These are phyloP conservation scores for Danio albolineatus DNA, from an alignment of 2,797 vertebrate genomes.

Conservation along the genomic window DNA sequence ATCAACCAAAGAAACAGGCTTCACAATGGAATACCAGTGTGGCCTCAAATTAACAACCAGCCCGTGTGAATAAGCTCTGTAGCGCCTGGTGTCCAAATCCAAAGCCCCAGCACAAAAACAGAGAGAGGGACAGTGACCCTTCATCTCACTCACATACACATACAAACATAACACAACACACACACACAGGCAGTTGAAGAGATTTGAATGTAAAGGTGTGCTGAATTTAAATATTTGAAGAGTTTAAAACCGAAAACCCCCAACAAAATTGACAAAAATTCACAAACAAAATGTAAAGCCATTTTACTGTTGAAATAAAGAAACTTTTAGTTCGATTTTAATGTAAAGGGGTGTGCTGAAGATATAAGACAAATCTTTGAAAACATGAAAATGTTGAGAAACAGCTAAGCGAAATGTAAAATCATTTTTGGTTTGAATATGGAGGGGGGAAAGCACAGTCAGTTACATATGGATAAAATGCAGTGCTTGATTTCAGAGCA, in stretches of 20 bases:
- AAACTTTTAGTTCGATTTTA: no score
- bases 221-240: background rate
- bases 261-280: no score
- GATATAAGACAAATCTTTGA: no score
- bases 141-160: constrained; percentile 29
- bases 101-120: constrained; percentile 57
- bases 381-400: no score
- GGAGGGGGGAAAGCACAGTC: no score
- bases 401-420: no score
- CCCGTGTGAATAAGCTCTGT: constrained; percentile 65
- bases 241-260: no score
- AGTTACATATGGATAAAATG: no score
- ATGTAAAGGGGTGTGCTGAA: no score
- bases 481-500: background rate
- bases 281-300: no score
- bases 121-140: constrained; percentile 63
- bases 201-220: background rate
- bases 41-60: constrained; percentile 68
- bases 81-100: constrained; percentile 60
- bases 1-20: constrained; percentile 55
- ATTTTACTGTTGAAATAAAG: no score
- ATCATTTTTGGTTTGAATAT: no score
- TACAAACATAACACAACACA: constrained; percentile 21
- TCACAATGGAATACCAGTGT: constrained; percentile 68
- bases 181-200: background rate